phyloP scores from a whole-genome alignment of 2,797 vertebrate species.

The Phyllotis vaccarum region DNA sequence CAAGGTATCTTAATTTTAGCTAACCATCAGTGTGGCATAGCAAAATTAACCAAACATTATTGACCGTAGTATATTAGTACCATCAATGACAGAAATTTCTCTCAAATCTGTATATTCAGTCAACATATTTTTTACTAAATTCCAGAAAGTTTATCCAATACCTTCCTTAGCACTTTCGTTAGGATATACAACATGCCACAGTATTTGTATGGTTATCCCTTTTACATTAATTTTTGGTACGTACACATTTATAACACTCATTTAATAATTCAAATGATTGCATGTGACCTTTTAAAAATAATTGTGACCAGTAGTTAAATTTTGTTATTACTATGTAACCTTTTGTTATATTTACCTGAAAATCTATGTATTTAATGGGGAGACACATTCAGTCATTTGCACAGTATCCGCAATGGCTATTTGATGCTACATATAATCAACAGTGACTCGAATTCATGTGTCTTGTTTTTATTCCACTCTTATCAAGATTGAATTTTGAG shows the following conservation, averaged over 20 bases:
- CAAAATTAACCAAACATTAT: background rate
- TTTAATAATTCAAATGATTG: background rate
- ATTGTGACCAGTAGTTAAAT: background rate
- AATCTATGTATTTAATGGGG: background rate
- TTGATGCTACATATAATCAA: conserved; percentile 5
- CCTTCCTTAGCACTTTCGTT: background rate
- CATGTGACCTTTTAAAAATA: background rate
- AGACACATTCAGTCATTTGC: background rate
- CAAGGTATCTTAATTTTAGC: background rate
- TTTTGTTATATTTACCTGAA: background rate
- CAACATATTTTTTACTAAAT: background rate
- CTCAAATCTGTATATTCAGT: background rate
- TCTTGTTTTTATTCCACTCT: background rate
- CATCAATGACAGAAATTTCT: background rate
- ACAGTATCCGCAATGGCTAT: background rate
- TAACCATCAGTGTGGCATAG: background rate
- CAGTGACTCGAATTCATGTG: background rate
- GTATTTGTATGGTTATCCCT: background rate
- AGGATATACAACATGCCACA: background rate
- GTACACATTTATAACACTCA: background rate
- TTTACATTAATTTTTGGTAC: background rate
- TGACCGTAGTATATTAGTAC: background rate
- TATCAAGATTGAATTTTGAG: background rate
- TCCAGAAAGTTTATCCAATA: background rate
- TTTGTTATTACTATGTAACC: background rate